Evolutionary conservation across 2,888 invertebrate species (phyloP).

Genomic region (Diabrotica balteata): DNA sequence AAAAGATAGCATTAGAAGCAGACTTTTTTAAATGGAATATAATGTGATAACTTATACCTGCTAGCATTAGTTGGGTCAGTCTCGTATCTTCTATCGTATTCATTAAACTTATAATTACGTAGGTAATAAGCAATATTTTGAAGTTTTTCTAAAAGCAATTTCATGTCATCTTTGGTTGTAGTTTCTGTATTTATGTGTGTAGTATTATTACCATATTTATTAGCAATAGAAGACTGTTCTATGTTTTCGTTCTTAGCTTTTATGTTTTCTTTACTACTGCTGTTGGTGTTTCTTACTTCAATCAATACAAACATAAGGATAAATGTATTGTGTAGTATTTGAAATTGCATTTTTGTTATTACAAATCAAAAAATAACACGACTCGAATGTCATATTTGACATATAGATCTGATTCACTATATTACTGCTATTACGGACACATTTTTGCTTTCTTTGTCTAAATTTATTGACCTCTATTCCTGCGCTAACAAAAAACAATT

Average conservation of each 20-base stretch:
- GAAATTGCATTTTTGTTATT: neutral
- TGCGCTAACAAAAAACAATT: too few relatives aligned
- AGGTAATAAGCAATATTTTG: constrained; percentile 69
- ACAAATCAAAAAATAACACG: too few relatives aligned
- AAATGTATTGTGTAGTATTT: neutral
- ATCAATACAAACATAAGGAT: neutral
- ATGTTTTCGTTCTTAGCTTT: too few relatives aligned
- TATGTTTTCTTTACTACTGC: neutral
- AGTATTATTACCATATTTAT: too few relatives aligned
- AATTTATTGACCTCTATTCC: too few relatives aligned
- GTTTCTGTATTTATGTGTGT: neutral
- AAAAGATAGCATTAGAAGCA: too few relatives aligned
- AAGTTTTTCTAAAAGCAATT: constrained; percentile 55
- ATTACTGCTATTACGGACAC: too few relatives aligned
- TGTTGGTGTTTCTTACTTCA: neutral
- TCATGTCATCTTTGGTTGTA: neutral
- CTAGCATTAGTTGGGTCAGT: constrained; percentile 42
- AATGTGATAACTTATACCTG: constrained; percentile 31
- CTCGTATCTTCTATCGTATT: constrained; percentile 66
- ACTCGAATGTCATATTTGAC: too few relatives aligned
- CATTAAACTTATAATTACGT: constrained; percentile 70
- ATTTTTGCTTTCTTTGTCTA: too few relatives aligned
- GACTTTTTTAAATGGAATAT: too few relatives aligned
- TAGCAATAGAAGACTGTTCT: too few relatives aligned
- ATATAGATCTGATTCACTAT: too few relatives aligned